phyloP scores from a whole-genome alignment of 2,888 invertebrate species.

The Altica lythri region DNA sequence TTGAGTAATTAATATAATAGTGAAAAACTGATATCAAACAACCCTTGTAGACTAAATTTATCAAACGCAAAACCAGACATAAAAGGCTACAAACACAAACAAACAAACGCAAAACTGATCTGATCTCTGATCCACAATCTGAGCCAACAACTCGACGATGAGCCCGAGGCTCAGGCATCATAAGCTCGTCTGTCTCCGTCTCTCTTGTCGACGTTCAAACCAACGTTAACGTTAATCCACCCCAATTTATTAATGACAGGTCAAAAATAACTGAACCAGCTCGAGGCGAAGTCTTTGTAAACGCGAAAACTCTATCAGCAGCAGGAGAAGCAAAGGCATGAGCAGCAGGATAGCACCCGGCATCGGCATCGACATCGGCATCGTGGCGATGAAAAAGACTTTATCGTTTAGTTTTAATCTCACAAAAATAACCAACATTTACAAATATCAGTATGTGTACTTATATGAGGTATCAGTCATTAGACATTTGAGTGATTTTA shows the following conservation, averaged over 20 bases:
- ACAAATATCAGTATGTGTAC: too few relatives aligned
- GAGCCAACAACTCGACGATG: conserved; percentile 2
- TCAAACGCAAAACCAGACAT: conserved; percentile 16
- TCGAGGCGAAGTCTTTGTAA: conserved; percentile 54
- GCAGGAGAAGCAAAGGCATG: conserved; percentile 19
- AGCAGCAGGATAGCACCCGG: conserved; percentile 29
- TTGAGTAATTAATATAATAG: conserved; percentile 13
- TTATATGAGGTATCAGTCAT: too few relatives aligned
- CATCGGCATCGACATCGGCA: too few relatives aligned
- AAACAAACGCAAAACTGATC: conserved; percentile 17
- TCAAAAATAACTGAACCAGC: conserved; percentile 56
- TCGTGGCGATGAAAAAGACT: conserved; percentile 17
- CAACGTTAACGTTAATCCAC: conserved; percentile 51
- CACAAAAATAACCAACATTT: too few relatives aligned
- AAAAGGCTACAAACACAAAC: conserved; percentile 24
- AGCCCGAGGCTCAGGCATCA: neutral
- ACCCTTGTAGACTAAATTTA: conserved; percentile 7
- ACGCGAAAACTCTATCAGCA: conserved; percentile 48
- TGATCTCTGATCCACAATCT: conserved; percentile 19
- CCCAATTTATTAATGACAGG: conserved; percentile 57
- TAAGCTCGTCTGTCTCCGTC: neutral
- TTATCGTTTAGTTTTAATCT: too few relatives aligned
- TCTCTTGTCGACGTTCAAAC: conserved; percentile 1
- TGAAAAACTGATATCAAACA: conserved; percentile 18
- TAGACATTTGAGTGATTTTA: too few relatives aligned